phyloP scores from a whole-genome alignment of 2,888 invertebrate genomes.

The Drosophila nigricruria region DNA sequence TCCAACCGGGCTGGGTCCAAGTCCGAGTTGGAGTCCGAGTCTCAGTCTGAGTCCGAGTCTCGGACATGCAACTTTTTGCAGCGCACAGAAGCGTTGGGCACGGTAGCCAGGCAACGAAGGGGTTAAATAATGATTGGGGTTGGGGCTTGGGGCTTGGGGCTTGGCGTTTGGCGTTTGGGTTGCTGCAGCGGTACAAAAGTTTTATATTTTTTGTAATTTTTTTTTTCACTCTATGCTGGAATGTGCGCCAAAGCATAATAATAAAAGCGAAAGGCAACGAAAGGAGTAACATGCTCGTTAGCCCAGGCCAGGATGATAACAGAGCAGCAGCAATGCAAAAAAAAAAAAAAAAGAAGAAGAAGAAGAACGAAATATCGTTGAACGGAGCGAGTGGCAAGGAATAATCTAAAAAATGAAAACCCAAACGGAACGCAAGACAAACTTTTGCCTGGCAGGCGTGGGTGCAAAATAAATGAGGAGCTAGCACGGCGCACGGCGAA shows the following conservation, averaged over 20 bases:
- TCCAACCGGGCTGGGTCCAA: slow-evolving; percentile 35
- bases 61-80: slow-evolving; percentile 78
- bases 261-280: slow-evolving; percentile 79
- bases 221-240: slow-evolving; percentile 54
- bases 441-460: slow-evolving; percentile 81
- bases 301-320: slow-evolving; percentile 57
- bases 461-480: slow-evolving; percentile 79
- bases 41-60: slow-evolving; percentile 32
- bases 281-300: slow-evolving; percentile 82
- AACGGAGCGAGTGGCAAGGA: slow-evolving; percentile 68
- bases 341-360: slow-evolving; percentile 11
- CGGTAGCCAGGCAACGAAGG: slow-evolving; percentile 65
- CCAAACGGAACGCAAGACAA: slow-evolving; percentile 81
- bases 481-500: background rate
- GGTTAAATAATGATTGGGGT: background rate
- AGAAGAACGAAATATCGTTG: slow-evolving; percentile 55
- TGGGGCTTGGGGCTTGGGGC: background rate
- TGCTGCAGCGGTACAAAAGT: slow-evolving; percentile 59
- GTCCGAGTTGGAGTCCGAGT: slow-evolving; percentile 31
- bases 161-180: background rate
- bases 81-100: slow-evolving; percentile 29
- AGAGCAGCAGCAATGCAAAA: slow-evolving; percentile 29
- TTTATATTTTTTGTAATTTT: slow-evolving; percentile 19
- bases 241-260: slow-evolving; percentile 81
- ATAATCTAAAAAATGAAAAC: slow-evolving; percentile 81